Conservation (phyloP, 2,797 vertebrate genomes). For the Okamejei kenojei region DNA sequence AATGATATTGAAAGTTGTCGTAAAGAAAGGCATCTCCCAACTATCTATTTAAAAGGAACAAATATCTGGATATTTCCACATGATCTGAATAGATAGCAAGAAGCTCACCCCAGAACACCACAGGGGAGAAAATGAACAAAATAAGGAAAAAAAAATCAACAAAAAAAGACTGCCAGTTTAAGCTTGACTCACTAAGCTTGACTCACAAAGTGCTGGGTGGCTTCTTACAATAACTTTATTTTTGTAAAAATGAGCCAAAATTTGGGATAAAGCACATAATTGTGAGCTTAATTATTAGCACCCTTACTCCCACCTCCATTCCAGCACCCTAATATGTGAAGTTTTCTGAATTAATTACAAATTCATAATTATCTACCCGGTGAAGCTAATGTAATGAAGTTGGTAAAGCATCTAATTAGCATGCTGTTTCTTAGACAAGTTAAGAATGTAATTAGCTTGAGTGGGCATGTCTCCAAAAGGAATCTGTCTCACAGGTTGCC, state of each 20-base stretch:
- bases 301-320: not conserved
- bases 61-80: not conserved
- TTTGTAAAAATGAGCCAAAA: not conserved
- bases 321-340: not conserved
- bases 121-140: not conserved
- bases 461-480: conserved; percentile 58
- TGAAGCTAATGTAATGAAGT: conserved; percentile 53
- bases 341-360: conserved; percentile 34
- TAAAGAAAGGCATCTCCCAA: not conserved
- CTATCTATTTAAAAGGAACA: not conserved
- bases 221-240: not conserved
- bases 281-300: not conserved
- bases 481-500: conserved; percentile 69
- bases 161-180: not conserved
- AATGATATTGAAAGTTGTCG: not conserved
- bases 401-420: conserved; percentile 69
- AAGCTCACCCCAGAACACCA: not conserved
- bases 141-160: not conserved
- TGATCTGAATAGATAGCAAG: not conserved
- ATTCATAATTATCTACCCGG: conserved; percentile 16
- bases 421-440: conserved; percentile 73
- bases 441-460: conserved; percentile 82
- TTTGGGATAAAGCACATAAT: not conserved
- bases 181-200: no score
- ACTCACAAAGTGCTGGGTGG: not conserved